Conservation (phyloP, 2,888 invertebrate genomes). For the Oscheius sp. region DNA sequence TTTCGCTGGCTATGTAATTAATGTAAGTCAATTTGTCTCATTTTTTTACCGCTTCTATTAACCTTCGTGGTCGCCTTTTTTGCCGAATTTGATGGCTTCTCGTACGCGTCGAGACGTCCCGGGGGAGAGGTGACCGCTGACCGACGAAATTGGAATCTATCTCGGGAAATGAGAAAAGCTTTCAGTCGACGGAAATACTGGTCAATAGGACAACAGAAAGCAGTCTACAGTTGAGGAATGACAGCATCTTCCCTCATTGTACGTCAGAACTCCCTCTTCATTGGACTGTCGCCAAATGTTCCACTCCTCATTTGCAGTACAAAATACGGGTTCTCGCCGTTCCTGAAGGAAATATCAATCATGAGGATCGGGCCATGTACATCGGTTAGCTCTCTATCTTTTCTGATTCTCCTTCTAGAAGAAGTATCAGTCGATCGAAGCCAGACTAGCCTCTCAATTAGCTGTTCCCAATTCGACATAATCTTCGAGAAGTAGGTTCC, state of each 20-base stretch:
- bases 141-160: constrained; percentile 23
- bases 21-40: constrained; percentile 31
- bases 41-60: constrained; percentile 3
- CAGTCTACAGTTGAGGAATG: constrained; percentile 43
- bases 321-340: constrained; percentile 58
- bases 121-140: constrained; percentile 25
- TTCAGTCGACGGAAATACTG: constrained; percentile 20
- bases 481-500: constrained; percentile 60
- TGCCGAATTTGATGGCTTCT: constrained; percentile 14
- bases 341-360: constrained; percentile 48
- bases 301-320: constrained; percentile 46
- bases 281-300: constrained; percentile 54
- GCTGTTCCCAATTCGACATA: constrained; percentile 64
- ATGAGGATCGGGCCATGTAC: constrained; percentile 47
- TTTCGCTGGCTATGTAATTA: constrained; percentile 41
- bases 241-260: constrained; percentile 63
- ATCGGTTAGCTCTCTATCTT: too few relatives aligned
- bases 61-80: constrained; percentile 1
- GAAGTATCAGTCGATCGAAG: constrained; percentile 44
- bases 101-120: constrained; percentile 9
- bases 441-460: constrained; percentile 38
- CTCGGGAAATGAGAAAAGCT: not conserved
- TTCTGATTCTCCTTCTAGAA: constrained; percentile 40
- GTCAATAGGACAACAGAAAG: constrained; percentile 45
- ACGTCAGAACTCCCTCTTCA: constrained; percentile 50